Evolutionary conservation across 92 coral and sea anemone species (phyloP).

Genomic region (Parazoanthus swiftii): DNA sequence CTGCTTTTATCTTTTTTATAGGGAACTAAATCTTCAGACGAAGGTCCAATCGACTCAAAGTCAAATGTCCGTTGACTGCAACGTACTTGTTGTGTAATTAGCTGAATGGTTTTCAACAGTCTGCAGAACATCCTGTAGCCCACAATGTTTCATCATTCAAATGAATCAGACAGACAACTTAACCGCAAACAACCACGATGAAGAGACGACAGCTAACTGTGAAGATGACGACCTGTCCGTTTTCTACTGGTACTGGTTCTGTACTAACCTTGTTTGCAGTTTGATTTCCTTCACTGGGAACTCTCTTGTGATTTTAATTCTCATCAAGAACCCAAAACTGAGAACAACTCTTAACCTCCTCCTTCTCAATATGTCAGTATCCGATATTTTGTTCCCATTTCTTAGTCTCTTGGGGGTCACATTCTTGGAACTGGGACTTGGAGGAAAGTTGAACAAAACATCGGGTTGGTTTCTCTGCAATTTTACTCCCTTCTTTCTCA

Average conservation of each 20-base stretch:
- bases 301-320: conserved; percentile 8
- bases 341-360: conserved; percentile 21
- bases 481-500: conserved; percentile 15
- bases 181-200: not conserved
- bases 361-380: conserved; percentile 26
- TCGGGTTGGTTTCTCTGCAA: conserved; percentile 33
- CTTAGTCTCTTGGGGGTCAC: conserved; percentile 9
- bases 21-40: no score
- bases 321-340: conserved; percentile 26
- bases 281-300: conserved; percentile 2
- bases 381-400: conserved; percentile 20
- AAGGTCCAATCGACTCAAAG: no score
- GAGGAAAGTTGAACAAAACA: not conserved
- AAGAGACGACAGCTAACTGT: not conserved
- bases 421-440: conserved; percentile 10
- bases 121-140: not conserved
- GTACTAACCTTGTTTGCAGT: conserved; percentile 19
- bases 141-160: not conserved
- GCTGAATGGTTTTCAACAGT: no score
- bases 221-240: not conserved
- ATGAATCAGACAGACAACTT: conserved; percentile 15
- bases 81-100: no score
- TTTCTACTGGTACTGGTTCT: conserved; percentile 34
- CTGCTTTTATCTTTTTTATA: no score
- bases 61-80: no score